phyloP scores from a whole-genome alignment of 2,113 vertebrate species.

The Carlito syrichta region DNA sequence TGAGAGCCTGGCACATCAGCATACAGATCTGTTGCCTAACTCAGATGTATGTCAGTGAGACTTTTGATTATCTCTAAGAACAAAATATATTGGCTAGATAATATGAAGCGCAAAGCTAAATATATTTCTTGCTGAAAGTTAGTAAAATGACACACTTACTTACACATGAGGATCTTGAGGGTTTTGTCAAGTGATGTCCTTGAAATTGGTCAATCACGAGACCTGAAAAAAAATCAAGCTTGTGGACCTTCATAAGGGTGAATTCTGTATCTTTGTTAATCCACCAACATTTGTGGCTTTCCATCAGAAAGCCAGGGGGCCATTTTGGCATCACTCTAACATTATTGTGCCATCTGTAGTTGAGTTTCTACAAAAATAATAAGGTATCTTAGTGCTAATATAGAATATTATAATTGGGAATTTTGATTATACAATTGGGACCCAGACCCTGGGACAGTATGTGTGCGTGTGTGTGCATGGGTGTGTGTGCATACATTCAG shows the following conservation, averaged over 20 bases:
- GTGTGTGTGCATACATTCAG: neutral
- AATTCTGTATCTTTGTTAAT: neutral
- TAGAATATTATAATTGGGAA: neutral
- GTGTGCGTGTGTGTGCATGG: neutral
- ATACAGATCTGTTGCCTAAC: too few relatives aligned
- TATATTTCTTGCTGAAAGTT: neutral
- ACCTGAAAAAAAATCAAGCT: neutral
- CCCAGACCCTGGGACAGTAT: neutral
- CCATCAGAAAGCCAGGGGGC: neutral
- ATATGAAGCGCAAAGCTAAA: neutral
- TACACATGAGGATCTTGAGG: neutral
- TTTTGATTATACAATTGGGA: too few relatives aligned
- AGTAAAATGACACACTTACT: neutral
- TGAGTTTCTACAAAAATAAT: neutral
- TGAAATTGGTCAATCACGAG: neutral
- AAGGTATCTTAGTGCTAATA: neutral
- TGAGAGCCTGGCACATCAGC: too few relatives aligned
- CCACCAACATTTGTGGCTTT: neutral
- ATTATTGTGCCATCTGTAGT: neutral
- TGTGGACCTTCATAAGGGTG: neutral
- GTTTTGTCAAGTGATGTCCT: neutral
- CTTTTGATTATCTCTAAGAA: too few relatives aligned
- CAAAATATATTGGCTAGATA: too few relatives aligned
- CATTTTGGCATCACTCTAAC: neutral
- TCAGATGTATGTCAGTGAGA: too few relatives aligned